Conservation (phyloP, 2,888 invertebrate species). For the Clistopyga incitator region DNA sequence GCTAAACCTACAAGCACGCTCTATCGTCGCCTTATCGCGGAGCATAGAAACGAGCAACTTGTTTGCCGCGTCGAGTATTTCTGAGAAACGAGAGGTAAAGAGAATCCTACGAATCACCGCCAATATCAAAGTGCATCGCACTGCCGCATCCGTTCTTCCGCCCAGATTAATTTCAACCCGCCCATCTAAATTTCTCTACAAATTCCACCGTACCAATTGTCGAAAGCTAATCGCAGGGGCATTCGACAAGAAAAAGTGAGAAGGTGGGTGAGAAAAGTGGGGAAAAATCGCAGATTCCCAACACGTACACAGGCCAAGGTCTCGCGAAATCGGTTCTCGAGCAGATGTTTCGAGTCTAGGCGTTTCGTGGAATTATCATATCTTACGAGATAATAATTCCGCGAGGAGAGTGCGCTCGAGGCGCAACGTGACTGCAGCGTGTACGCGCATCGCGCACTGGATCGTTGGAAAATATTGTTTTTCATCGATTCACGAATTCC, state of each 20-base stretch:
- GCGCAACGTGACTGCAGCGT: slow-evolving; percentile 8
- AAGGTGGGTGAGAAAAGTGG: background rate
- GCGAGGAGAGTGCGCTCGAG: background rate
- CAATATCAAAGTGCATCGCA: too few species aligned
- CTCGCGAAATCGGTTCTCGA: slow-evolving; percentile 32
- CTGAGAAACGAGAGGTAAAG: too few species aligned
- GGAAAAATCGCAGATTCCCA: slow-evolving; percentile 1
- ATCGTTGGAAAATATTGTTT: too few species aligned
- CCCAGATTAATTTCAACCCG: too few species aligned
- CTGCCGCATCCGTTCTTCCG: too few species aligned
- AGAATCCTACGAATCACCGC: too few species aligned
- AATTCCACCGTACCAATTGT: too few species aligned
- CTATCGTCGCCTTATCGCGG: background rate
- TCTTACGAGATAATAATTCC: slow-evolving; percentile 22
- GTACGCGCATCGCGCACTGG: too few species aligned
- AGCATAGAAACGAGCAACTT: background rate
- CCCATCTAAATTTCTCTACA: too few species aligned
- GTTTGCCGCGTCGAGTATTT: background rate
- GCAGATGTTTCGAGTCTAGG: slow-evolving; percentile 26
- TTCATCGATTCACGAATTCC: slow-evolving; percentile 13
- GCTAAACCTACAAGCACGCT: background rate
- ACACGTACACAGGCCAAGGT: slow-evolving; percentile 50
- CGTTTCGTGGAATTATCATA: slow-evolving; percentile 39
- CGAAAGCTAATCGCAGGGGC: too few species aligned
- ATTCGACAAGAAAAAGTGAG: background rate